phyloP scores from a whole-genome alignment of 2,888 invertebrate genomes.

The Plebejus argus region DNA sequence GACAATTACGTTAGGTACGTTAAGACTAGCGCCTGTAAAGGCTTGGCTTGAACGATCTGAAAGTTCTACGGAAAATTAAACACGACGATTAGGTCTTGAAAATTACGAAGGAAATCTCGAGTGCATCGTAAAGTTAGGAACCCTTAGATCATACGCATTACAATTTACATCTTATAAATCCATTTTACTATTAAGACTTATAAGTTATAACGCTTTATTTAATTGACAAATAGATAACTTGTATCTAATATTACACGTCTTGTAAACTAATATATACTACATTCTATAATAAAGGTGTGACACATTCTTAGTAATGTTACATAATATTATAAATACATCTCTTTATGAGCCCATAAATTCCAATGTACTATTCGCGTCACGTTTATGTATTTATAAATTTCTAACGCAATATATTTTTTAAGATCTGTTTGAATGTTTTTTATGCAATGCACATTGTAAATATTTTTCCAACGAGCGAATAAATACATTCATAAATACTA shows the following conservation, averaged over 20 bases:
- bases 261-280: background rate
- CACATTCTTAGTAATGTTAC: background rate
- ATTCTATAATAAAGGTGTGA: background rate
- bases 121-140: background rate
- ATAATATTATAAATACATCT: background rate
- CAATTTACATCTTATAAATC: background rate
- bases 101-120: background rate
- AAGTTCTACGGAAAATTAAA: background rate
- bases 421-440: background rate
- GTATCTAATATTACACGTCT: background rate
- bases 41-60: too few species aligned
- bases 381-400: background rate
- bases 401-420: background rate
- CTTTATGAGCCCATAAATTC: background rate
- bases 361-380: background rate
- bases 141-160: background rate
- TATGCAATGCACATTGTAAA: background rate
- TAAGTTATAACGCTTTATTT: background rate
- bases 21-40: too few species aligned
- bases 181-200: background rate
- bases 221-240: background rate
- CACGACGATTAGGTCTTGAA: background rate
- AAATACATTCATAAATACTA: slow-evolving; percentile 9
- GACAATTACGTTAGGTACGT: too few species aligned
- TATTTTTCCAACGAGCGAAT: slow-evolving; percentile 31